Base-by-base conservation (phyloP, 64 coral and sea anemone genomes). In the Trachythela sp. region DNA sequence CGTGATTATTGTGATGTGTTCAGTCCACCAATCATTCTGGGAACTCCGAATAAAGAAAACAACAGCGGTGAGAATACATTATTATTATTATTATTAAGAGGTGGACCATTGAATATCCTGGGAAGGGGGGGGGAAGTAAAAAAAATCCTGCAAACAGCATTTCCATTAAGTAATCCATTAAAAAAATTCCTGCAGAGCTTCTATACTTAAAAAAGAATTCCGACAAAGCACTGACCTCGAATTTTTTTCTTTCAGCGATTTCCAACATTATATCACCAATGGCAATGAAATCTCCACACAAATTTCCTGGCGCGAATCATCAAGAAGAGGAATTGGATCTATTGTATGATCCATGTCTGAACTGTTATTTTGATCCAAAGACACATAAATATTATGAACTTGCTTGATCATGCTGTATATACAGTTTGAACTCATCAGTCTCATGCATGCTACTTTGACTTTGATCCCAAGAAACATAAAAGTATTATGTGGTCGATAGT, bases 301-400 rank as follows among this genome's bases (percentile, higher is more conserved):
- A 80, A 37, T 22, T 36, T 29, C 31, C 30, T 80, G 33, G 33
- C 37, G 75, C 13, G 33, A 80, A 80, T 36, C 52, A 43, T 35
- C 89, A 85, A 27, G 84, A 27, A 30, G 33, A 86, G n/a, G 95
- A 99, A 43, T 83, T 99, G 0, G 95, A 99, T 83, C 88, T 99
- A 48, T 70, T 99, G 0, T 99, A 99, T 22, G 95, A 98, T 41
- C 95, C 95, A 1, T 92, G 88, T 42, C 40, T 94, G 87, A 94
- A 94, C 87, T 95, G 91, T 59, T 99, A 99, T 34, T 94, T 93
- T 91, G 96, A 95, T 49, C 96, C 96, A n/a, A 94, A 72, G 67
- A 93, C 88, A 43, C 86, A 94, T 45, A 99, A 99, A 70, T 97
- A 97, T 80, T 97, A 97, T 59, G 95, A 97, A 48, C 88, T 97